phyloP scores from a whole-genome alignment of 2,888 invertebrate species.

The Piscicola geometra region DNA sequence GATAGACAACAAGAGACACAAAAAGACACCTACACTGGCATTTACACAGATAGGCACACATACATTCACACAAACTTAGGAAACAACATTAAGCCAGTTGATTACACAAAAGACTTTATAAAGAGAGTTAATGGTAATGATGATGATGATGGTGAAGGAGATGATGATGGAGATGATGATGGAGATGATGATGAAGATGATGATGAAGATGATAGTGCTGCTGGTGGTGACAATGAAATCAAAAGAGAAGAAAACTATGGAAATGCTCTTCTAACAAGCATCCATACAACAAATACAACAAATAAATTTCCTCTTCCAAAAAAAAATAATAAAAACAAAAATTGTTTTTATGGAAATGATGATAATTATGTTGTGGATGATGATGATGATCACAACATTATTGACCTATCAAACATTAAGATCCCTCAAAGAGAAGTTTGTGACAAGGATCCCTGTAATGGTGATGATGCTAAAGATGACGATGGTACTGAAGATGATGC shows the following conservation, averaged over 20 bases:
- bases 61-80: neutral
- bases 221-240: neutral
- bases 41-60: neutral
- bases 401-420: neutral
- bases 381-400: neutral
- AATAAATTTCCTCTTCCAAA: too few relatives aligned
- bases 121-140: neutral
- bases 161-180: neutral
- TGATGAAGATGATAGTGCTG: neutral
- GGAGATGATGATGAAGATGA: neutral
- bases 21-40: too few relatives aligned
- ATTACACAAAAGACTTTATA: neutral
- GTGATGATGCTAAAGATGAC: neutral
- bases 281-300: neutral
- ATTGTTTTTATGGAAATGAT: neutral
- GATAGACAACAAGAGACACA: neutral
- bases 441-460: too few relatives aligned
- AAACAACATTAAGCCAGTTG: neutral
- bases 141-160: neutral
- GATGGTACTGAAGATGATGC: slow-evolving; percentile 4
- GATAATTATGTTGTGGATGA: neutral
- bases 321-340: too few relatives aligned
- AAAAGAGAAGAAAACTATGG: neutral
- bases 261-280: neutral
- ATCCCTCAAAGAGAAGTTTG: too few relatives aligned